These are phyloP conservation scores for Callipepla squamata DNA, from an alignment of 2,113 vertebrate species.

Conservation along the genomic window DNA sequence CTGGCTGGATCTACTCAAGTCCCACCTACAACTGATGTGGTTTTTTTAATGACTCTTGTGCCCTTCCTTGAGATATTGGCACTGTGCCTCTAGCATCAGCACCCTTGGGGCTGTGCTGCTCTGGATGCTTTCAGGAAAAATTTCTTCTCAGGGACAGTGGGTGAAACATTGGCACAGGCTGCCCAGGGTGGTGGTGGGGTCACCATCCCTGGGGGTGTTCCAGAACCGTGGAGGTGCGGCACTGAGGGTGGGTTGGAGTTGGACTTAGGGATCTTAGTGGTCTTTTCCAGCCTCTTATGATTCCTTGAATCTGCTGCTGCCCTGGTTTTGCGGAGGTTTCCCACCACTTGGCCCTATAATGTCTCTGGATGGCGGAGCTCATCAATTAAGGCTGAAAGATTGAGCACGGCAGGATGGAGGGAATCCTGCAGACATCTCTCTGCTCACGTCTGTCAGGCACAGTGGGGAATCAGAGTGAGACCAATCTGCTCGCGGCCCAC, in stretches of 20 bases:
- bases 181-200: too few relatives aligned
- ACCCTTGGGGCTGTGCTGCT: neutral
- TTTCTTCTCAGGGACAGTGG: too few relatives aligned
- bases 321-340: neutral
- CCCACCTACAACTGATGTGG: neutral
- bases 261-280: too few relatives aligned
- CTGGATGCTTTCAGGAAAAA: neutral
- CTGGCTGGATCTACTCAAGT: neutral
- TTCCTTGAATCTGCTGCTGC: neutral
- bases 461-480: neutral
- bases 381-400: neutral
- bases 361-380: neutral
- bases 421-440: neutral
- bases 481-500: neutral
- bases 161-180: too few relatives aligned
- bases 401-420: neutral
- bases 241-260: too few relatives aligned
- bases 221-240: too few relatives aligned
- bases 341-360: neutral
- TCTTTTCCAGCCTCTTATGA: too few relatives aligned
- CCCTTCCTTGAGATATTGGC: neutral
- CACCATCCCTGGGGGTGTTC: too few relatives aligned
- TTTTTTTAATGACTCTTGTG: accelerated
- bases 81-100: neutral
- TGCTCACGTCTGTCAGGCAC: neutral